Conservation (phyloP, 1,140 invertebrate species). For the Saxidomus purpurata region DNA sequence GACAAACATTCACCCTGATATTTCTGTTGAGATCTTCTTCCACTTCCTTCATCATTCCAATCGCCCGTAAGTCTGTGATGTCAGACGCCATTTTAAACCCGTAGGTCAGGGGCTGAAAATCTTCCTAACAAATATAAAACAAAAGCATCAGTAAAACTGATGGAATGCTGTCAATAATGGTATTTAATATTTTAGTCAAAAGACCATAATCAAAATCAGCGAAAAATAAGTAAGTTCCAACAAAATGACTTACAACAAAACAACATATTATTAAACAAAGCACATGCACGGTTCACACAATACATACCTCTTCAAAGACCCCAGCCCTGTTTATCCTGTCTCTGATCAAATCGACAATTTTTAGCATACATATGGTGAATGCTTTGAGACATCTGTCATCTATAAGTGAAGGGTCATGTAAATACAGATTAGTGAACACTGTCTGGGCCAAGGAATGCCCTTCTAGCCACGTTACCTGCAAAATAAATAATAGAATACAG, state of each 20-base stretch:
- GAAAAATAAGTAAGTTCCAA: too few relatives aligned
- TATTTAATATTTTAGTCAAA: too few relatives aligned
- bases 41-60: constrained; percentile 94
- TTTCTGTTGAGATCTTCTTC: constrained; percentile 95
- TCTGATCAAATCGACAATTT: constrained; percentile 96
- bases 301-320: constrained; percentile 87
- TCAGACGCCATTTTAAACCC: constrained; percentile 95
- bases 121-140: constrained; percentile 90
- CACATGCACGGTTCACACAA: too few relatives aligned
- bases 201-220: too few relatives aligned
- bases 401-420: constrained; percentile 96
- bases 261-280: too few relatives aligned
- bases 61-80: constrained; percentile 93
- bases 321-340: constrained; percentile 93
- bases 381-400: constrained; percentile 94
- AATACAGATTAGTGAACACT: constrained; percentile 98
- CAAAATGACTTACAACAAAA: too few relatives aligned
- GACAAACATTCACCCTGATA: constrained; percentile 75
- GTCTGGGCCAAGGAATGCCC: constrained; percentile 96
- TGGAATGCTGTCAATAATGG: too few relatives aligned
- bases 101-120: constrained; percentile 96
- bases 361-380: constrained; percentile 95
- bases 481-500: not conserved
- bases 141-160: too few relatives aligned
- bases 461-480: constrained; percentile 88